Evolutionary conservation across 2,888 invertebrate species (phyloP).

Genomic region (Aleiodes alternator): DNA sequence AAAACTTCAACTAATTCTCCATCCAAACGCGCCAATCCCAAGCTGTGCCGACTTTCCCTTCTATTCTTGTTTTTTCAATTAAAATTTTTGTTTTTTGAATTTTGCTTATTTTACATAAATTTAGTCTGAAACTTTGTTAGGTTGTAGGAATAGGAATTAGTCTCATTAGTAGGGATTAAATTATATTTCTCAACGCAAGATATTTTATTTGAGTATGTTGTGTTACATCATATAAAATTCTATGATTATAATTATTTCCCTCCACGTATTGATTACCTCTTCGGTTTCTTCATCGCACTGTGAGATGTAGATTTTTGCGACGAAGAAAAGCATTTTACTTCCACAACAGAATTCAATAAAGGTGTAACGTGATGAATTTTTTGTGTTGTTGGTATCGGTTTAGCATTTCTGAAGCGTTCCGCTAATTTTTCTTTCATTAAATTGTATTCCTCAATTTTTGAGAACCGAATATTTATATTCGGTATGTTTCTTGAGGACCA

Average conservation of each 20-base stretch:
- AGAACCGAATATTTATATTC: constrained; percentile 40
- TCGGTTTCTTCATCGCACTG: neutral
- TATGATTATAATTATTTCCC: neutral
- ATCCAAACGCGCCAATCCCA: too few relatives aligned
- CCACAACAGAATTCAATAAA: neutral
- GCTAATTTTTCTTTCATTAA: constrained; percentile 39
- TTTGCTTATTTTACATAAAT: too few relatives aligned
- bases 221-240: neutral
- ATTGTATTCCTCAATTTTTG: constrained; percentile 29
- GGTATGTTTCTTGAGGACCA: constrained; percentile 41
- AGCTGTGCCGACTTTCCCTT: too few relatives aligned
- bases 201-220: neutral
- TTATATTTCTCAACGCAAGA: neutral
- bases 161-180: neutral
- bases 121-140: too few relatives aligned
- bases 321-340: neutral
- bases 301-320: neutral
- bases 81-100: too few relatives aligned
- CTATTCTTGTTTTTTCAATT: too few relatives aligned
- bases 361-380: constrained; percentile 39
- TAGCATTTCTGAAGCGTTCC: constrained; percentile 34
- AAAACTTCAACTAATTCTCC: too few relatives aligned
- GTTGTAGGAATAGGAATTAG: too few relatives aligned
- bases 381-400: constrained; percentile 43
- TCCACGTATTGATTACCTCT: neutral